These are phyloP conservation scores for Balearica regulorum DNA, from an alignment of 2,797 vertebrate species.

Conservation along the genomic window DNA sequence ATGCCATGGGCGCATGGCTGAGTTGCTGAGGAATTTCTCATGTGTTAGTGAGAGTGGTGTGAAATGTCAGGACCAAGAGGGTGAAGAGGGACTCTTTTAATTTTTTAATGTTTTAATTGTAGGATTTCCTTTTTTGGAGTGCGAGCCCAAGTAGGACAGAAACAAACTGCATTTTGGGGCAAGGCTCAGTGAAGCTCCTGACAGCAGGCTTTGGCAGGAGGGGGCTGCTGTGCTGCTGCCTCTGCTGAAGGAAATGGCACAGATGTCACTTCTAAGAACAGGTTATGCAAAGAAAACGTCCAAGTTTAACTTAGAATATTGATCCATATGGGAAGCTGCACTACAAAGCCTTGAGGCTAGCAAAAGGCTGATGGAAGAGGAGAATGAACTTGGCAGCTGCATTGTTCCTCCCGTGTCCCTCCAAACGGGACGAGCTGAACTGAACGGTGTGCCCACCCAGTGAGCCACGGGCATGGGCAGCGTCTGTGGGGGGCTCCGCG, in stretches of 20 bases:
- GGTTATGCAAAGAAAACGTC: not conserved
- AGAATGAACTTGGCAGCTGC: rapidly evolving
- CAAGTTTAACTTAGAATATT: not conserved
- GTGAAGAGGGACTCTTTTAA: not conserved
- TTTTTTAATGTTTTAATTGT: not conserved
- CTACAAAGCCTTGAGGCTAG: not conserved
- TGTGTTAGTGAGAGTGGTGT: not conserved
- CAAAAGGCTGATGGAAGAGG: not conserved
- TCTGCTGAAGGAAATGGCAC: not conserved
- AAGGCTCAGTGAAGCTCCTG: not conserved
- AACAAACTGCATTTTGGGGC: not conserved
- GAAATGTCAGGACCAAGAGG: not conserved
- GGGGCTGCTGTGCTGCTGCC: not conserved
- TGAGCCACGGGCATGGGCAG: not conserved
- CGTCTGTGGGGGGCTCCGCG: not conserved
- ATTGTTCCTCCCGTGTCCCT: rapidly evolving
- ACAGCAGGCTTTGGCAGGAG: not conserved
- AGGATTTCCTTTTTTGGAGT: not conserved
- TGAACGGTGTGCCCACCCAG: rapidly evolving
- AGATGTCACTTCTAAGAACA: not conserved
- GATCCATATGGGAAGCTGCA: not conserved
- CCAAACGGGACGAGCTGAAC: rapidly evolving
- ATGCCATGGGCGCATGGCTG: not conserved
- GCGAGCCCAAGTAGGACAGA: not conserved
- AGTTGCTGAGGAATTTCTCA: not conserved